Conservation (phyloP, 1,140 invertebrate genomes). For the Dendrolimus punctatus region DNA sequence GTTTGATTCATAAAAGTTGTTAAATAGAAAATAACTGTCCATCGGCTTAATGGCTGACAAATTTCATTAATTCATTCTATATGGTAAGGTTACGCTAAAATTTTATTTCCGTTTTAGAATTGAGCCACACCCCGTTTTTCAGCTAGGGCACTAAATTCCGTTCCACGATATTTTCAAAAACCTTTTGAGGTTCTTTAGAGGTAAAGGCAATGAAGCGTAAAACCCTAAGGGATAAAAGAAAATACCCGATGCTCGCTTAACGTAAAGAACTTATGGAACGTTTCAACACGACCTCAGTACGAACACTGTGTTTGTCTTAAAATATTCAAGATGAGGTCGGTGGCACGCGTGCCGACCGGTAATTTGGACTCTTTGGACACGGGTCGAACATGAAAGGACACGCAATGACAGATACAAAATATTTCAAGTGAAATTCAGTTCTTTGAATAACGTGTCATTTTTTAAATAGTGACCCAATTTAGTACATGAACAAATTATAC, state of each 20-base stretch:
- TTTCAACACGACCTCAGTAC: conserved; percentile 17
- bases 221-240: conserved; percentile 11
- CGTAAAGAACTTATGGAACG: conserved; percentile 4
- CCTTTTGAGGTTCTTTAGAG: conserved; percentile 19
- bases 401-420: conserved; percentile 26
- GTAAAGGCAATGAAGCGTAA: conserved; percentile 30
- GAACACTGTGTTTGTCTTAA: conserved; percentile 39
- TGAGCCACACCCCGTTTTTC: too few species aligned
- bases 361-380: conserved; percentile 40
- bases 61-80: too few species aligned
- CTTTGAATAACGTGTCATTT: not conserved
- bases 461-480: too few species aligned
- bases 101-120: too few species aligned
- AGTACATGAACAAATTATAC: too few species aligned
- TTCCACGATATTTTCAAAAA: conserved; percentile 21
- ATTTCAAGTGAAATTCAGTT: not conserved
- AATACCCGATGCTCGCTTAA: conserved; percentile 1
- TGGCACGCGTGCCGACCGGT: conserved; percentile 31
- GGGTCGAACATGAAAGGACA: conserved; percentile 23
- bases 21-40: too few species aligned
- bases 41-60: too few species aligned
- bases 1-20: too few species aligned
- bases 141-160: conserved; percentile 6
- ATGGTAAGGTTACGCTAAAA: too few species aligned
- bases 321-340: conserved; percentile 46